Conservation (phyloP, 2,888 invertebrate species). For the Monoplex corrugatus region DNA sequence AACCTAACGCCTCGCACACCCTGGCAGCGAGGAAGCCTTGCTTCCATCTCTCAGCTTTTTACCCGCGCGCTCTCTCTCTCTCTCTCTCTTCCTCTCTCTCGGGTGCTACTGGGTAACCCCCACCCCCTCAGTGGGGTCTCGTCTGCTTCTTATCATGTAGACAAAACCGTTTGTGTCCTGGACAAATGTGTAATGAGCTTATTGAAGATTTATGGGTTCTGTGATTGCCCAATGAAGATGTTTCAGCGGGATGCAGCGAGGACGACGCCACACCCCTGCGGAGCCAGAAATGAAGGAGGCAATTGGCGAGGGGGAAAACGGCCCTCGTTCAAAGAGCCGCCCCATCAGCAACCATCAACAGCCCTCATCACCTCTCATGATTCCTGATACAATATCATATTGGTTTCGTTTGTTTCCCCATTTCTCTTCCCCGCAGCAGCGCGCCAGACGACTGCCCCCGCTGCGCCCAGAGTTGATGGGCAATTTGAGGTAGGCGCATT, state of each 20-base stretch:
- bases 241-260: conserved; percentile 24
- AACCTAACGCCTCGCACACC: neutral
- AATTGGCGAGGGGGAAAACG: conserved; percentile 20
- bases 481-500: conserved; percentile 40
- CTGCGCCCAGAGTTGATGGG: conserved; percentile 29
- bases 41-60: neutral
- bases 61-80: neutral
- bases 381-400: conserved; percentile 51
- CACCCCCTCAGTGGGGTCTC: conserved; percentile 42
- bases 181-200: conserved; percentile 52
- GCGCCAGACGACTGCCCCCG: conserved; percentile 27
- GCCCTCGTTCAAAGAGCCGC: conserved; percentile 41
- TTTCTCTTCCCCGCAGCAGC: conserved; percentile 40
- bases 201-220: conserved; percentile 51
- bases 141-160: conserved; percentile 50
- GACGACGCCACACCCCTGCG: conserved; percentile 47
- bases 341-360: conserved; percentile 13
- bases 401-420: conserved; percentile 46
- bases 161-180: conserved; percentile 50
- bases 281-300: conserved; percentile 48
- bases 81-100: neutral
- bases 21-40: no score
- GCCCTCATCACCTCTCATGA: conserved; percentile 47
- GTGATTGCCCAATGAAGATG: conserved; percentile 53
- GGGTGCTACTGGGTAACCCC: neutral